Conservation (phyloP, 2,888 invertebrate genomes). For the Scaptomyza flava region DNA sequence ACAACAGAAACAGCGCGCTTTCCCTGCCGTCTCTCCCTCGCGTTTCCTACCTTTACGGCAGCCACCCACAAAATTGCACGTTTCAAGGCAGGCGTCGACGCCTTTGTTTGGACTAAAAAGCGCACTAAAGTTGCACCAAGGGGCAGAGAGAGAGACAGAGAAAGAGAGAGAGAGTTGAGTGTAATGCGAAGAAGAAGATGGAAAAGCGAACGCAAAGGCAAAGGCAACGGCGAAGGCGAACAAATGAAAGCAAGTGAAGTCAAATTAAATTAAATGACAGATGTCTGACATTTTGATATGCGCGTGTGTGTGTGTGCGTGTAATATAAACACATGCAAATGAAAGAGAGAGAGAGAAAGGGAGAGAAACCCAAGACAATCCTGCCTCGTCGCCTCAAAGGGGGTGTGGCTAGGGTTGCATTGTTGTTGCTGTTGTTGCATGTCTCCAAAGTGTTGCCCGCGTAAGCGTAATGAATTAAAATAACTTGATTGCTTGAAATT, state of each 20-base stretch:
- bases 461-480: slow-evolving; percentile 80
- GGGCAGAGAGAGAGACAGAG: slow-evolving; percentile 2
- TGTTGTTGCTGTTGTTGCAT: slow-evolving; percentile 46
- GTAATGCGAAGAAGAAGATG: slow-evolving; percentile 9
- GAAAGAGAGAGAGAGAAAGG: slow-evolving; percentile 1
- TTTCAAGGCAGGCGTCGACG: slow-evolving; percentile 67
- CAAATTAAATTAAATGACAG: slow-evolving; percentile 81
- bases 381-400: slow-evolving; percentile 2
- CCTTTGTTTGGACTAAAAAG: slow-evolving; percentile 54
- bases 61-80: slow-evolving; percentile 66
- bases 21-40: slow-evolving; percentile 18
- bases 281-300: slow-evolving; percentile 77
- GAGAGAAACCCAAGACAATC: slow-evolving; percentile 30
- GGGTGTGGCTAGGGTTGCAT: slow-evolving; percentile 38
- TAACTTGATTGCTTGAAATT: slow-evolving; percentile 80
- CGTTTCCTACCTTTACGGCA: too few species aligned
- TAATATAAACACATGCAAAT: slow-evolving; percentile 26
- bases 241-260: slow-evolving; percentile 79
- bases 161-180: neutral
- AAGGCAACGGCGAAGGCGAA: slow-evolving; percentile 40
- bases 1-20: slow-evolving; percentile 44
- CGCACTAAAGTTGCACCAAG: slow-evolving; percentile 1
- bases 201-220: slow-evolving; percentile 28
- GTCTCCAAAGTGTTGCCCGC: slow-evolving; percentile 75
- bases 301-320: slow-evolving; percentile 23